Base-by-base conservation (phyloP, 2,888 invertebrate species). In the Mesoligia furuncula region DNA sequence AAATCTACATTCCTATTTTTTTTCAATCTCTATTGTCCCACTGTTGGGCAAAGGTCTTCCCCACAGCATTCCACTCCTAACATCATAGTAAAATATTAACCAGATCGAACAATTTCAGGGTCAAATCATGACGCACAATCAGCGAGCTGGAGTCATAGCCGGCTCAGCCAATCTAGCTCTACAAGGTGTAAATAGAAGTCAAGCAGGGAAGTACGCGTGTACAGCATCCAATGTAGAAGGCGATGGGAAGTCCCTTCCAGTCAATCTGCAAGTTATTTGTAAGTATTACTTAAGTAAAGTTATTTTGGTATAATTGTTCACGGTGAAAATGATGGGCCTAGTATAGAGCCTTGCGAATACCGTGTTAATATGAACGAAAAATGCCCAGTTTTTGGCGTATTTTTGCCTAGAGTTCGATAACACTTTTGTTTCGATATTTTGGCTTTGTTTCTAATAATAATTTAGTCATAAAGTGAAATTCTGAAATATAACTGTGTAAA, bases 191-290 rank as follows among this genome's bases (percentile, higher is more conserved):
- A 98, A 98, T 79, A 97, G 98, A 89, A 97, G 97, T 87, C 98
- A 98, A 92, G 98, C 98, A 3, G 99, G 99, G 72, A 98, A 98
- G 95, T 99, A 99, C 94, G 98, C 98, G 57, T 99, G 99, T 94
- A 98, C 98, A 42, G 99, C 99, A 4, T 98, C 98, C 70, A 99
- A 99, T 92, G 98, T 99, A 24, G 99, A 99, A 94, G 99, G 99
- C 1, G 99, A 99, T 89, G 99, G 99, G 17, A 98, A 98, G 90
- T 99, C 99, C 87, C 98, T 98, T 90, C 97, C 97, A 67, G 98
- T 99, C 62, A 97, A 98, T 91, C 97, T 99, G 75, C 98, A 98
- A 96, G 98, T 99, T 90, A 98, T 99, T 98, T 99, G 99, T 99
- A 97, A 98, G 99, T 98, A 82, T 51, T 17, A 51, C 13, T 20